Base-by-base conservation (phyloP, 2,888 invertebrate species). In the Drosophila falleni region DNA sequence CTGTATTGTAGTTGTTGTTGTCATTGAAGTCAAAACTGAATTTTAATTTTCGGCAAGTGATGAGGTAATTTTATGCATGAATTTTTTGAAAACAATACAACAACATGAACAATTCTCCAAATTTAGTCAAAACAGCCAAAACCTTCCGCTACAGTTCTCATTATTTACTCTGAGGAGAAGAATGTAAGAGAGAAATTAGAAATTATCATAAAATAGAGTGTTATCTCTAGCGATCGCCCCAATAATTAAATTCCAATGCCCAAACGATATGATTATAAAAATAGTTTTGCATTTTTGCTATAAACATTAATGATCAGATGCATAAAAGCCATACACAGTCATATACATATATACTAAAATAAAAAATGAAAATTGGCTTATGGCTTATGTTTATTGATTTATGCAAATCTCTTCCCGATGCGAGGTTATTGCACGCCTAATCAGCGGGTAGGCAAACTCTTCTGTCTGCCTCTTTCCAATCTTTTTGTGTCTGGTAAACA, bases 41-140 rank as follows among this genome's bases (percentile, higher is more conserved):
- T 87, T 80, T 85, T 74, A 77, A 87, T 85, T 85, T 71, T 69
- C 68, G 74, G 69, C 69, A 71, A 72, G 74, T 85, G 87, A 86
- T 89, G 85, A 89, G 89, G 81, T 86, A 89, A 86, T 86, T 81
- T 86, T 86, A 86, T 86, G 81, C 89, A 81, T 71, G 67, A 75
- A 65, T 65, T 76, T 72, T 63, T 15, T 49, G 10, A 29, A 29
- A 69, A 78, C 15, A 61, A 54, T 15, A 35, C 26, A 78, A 68
- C 67, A 64, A 76, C 59, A 54, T 41, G 44, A 61, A 75, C 61
- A 70, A 74, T 64, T 64, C 60, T 16, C 66, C 71, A 72, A 74
- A 76, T 74, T 68, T 71, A 67, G 68, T 51, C 64, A 62, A 50
- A 76, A 65, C 29, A 1, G 9, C 23, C 9, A 35, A 19, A 47